phyloP scores from a whole-genome alignment of 2,888 invertebrate genomes.

The Notodonta ziczac region DNA sequence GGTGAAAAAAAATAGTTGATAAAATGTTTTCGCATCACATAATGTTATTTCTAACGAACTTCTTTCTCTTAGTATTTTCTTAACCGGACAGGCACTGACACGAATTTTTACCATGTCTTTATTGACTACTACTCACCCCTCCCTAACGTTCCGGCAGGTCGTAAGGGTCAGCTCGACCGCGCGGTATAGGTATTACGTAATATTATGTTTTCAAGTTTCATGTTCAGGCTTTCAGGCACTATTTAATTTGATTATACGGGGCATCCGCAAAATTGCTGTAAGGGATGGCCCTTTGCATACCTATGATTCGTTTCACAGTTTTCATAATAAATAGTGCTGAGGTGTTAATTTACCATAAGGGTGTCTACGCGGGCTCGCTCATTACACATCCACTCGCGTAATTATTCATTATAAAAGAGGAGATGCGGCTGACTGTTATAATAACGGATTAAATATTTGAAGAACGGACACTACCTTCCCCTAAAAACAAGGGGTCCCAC shows the following conservation, averaged over 20 bases:
- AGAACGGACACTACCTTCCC: background rate
- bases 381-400: conserved; percentile 13
- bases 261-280: conserved; percentile 17
- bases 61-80: too few relatives aligned
- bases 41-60: too few relatives aligned
- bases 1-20: too few relatives aligned
- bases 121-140: too few relatives aligned
- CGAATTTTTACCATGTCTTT: too few relatives aligned
- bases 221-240: background rate
- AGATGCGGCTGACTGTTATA: conserved; percentile 3
- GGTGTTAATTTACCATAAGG: conserved; percentile 13
- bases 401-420: conserved; percentile 19
- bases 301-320: conserved; percentile 9
- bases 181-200: too few relatives aligned
- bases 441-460: background rate
- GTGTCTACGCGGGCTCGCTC: conserved; percentile 7
- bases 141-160: too few relatives aligned
- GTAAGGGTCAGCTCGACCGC: too few relatives aligned
- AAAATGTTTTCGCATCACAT: too few relatives aligned
- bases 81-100: too few relatives aligned
- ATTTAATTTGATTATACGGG: conserved; percentile 9
- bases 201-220: too few relatives aligned
- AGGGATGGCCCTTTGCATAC: conserved; percentile 9
- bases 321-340: conserved; percentile 10
- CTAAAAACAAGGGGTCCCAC: too few relatives aligned